Percentiles rank a stretch among this genome's conserved stretches.
Evolutionary conservation across 30 jellyfish, hydroid and myxozoan genomes (phyloP).

Genomic region (Cassiopea xamachana): DNA sequence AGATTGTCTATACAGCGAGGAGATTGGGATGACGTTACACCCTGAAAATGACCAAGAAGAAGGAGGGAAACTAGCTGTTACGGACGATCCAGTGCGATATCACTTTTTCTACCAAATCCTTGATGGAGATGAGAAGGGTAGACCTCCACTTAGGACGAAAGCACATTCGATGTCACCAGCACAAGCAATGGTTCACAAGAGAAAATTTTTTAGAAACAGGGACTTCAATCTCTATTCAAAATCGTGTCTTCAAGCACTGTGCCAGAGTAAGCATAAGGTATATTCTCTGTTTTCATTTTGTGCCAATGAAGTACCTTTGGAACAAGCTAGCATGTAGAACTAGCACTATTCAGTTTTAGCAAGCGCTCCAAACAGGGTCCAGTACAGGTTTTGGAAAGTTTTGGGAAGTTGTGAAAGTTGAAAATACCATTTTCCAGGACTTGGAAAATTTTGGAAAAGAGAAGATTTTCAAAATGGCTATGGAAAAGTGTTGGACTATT

Average conservation of each 20-base stretch:
- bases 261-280: slow-evolving; percentile 75
- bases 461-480: no score
- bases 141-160: slow-evolving; percentile 57
- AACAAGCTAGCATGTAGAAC: no score
- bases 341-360: no score
- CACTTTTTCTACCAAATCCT: slow-evolving; percentile 87
- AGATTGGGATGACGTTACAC: slow-evolving; percentile 75
- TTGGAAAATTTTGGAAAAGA: no score
- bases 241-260: slow-evolving; percentile 64
- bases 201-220: neutral
- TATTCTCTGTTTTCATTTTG: neutral
- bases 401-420: no score
- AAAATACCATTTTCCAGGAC: no score
- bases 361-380: no score
- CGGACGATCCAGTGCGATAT: slow-evolving; percentile 83
- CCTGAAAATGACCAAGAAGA: slow-evolving; percentile 49
- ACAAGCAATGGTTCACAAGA: slow-evolving; percentile 15
- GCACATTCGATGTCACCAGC: slow-evolving; percentile 43
- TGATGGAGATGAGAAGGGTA: slow-evolving; percentile 89
- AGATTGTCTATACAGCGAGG: slow-evolving; percentile 73
- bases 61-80: slow-evolving; percentile 26
- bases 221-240: slow-evolving; percentile 31
- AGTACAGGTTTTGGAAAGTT: no score
- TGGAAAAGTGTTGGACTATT: no score
- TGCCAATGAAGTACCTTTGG: no score